Base-by-base conservation (phyloP, 2,888 invertebrate species). In the Eupithecia centaureata region DNA sequence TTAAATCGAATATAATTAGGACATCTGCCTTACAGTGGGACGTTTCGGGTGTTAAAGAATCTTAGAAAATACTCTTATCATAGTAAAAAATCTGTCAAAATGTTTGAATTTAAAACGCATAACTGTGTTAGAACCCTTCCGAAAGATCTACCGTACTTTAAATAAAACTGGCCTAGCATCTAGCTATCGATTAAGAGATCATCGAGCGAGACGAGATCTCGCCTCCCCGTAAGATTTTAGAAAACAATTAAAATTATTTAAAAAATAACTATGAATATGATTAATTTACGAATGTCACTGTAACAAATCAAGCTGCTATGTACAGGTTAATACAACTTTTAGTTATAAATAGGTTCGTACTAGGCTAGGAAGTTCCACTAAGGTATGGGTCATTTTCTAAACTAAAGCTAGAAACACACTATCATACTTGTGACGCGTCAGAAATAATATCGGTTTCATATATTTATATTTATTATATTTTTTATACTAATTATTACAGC, bases 111-210 rank as follows among this genome's bases (percentile, higher is more conserved):
- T 52, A 52, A 52, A 52, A 52, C 52, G 25, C 52, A 52, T 27
- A 5, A 5, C 18, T 13, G 15, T 13, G 15, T 61, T 52, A 51
- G 54, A 65, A 57, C 51, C 65, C 66, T 52, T 61, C 52, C 64
- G 64, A 62, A 65, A 68, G 47, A 47, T 71, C 67, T 68, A 69
- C 28, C 42, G 27, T 68, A 61, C 15, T 59, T 58, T 65, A 54
- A 60, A 57, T 65, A 66, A 61, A 65, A 73, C 70, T 75, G 73
- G 71, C 71, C 73, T 72, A 63, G 65, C 42, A 67, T 63, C 76
- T 80, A 80, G 82, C 82, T 82, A 85, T 80, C 80, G 81, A 82
- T 78, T 76, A 71, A 81, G 85, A 85, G 85, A 85, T 85, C 85
- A 81, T 75, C 73, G 76, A 76, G 70, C 71, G 68, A 72, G 54